Conservation (phyloP, 2,113 vertebrate species). For the Forbesichthys agassizii region DNA sequence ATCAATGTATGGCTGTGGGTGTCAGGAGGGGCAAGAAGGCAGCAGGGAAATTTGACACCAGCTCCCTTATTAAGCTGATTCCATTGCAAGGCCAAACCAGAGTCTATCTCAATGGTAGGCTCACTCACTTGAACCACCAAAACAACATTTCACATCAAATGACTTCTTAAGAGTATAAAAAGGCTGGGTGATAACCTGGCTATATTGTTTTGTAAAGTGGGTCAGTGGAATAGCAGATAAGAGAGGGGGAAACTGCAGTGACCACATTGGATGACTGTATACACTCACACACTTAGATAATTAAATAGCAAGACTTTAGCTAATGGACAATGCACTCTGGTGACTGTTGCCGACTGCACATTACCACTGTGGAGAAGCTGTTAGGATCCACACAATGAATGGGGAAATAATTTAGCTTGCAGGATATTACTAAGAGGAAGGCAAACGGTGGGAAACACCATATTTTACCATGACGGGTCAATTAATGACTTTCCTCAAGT, state of each 20-base stretch:
- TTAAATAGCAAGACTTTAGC: slow-evolving; percentile 56
- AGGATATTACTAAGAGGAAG: slow-evolving; percentile 4
- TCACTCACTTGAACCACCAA: slow-evolving; percentile 3
- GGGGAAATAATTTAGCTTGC: neutral
- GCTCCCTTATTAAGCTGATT: slow-evolving; percentile 45
- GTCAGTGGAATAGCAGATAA: neutral
- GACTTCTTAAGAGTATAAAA: neutral
- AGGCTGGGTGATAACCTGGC: neutral
- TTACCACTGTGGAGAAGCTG: slow-evolving; percentile 15
- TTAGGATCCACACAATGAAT: slow-evolving; percentile 12
- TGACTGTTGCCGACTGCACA: slow-evolving; percentile 32
- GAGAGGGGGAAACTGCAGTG: neutral
- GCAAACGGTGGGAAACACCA: neutral
- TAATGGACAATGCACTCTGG: slow-evolving; percentile 55
- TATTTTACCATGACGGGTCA: too few species aligned
- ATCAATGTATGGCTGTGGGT: slow-evolving; percentile 57
- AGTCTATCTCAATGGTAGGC: slow-evolving; percentile 5
- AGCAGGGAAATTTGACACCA: slow-evolving; percentile 66
- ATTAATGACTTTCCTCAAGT: too few species aligned
- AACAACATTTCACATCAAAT: neutral
- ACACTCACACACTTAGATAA: slow-evolving; percentile 55
- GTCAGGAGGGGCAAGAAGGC: slow-evolving; percentile 49
- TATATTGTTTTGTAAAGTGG: too few species aligned
- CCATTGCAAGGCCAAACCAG: slow-evolving; percentile 30
- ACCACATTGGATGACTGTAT: slow-evolving; percentile 2